A percentile compares a stretch with the other conserved stretches of the same genome.
Evolutionary conservation across 2,113 vertebrate species (phyloP).

Genomic region (Carettochelys insculpta): DNA sequence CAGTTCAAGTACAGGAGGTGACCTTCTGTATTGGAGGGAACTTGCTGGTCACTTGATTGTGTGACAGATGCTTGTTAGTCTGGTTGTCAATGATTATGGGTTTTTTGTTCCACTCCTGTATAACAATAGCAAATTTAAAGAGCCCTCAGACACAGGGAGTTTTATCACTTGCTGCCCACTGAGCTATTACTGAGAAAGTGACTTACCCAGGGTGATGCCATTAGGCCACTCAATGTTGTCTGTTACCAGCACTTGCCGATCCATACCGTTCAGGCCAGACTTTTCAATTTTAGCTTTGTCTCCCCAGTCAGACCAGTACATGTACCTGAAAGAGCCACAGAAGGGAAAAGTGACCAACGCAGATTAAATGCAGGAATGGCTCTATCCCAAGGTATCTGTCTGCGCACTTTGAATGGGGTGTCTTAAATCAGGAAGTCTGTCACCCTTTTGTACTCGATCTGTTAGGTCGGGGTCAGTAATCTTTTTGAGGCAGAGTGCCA

Average conservation of each 20-base stretch:
- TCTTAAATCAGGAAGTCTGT: background rate
- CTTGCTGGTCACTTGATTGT: background rate
- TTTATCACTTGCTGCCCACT: background rate
- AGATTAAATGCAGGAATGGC: background rate
- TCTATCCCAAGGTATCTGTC: background rate
- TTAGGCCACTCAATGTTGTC: conserved; percentile 98
- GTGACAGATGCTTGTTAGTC: background rate
- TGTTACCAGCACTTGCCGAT: conserved; percentile 89
- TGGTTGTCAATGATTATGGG: background rate
- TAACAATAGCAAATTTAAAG: background rate
- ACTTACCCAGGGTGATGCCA: conserved; percentile 95
- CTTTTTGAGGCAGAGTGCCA: too few species aligned
- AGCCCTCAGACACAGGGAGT: background rate
- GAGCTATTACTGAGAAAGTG: background rate
- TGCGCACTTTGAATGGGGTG: fast-evolving
- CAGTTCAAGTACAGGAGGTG: background rate
- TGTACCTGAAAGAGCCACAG: conserved; percentile 82
- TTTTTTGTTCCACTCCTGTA: background rate
- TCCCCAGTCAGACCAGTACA: conserved; percentile 99
- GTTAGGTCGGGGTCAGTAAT: too few species aligned
- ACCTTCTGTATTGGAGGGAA: background rate
- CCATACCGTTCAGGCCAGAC: conserved; percentile 91
- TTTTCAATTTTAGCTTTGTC: conserved; percentile 95
- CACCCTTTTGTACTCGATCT: background rate
- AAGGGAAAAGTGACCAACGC: background rate